A percentile compares a stretch with the other conserved stretches of the same genome.
Evolutionary conservation across 2,797 vertebrate species (phyloP).

Genomic region (Enteromius anoplus): DNA sequence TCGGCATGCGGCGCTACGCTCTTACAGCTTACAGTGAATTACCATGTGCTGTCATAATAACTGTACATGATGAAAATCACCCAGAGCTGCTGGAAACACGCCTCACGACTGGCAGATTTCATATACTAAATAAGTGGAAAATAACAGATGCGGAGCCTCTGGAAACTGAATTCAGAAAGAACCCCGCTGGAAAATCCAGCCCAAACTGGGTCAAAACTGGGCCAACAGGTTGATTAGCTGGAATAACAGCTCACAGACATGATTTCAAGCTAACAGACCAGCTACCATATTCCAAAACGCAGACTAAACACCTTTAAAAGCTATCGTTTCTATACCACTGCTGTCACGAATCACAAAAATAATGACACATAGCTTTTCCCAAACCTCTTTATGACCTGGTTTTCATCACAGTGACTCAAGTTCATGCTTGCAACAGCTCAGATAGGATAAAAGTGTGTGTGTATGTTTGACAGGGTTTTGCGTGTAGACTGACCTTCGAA

Average conservation of each 20-base stretch:
- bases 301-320: not conserved
- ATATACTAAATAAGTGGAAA: constrained; percentile 45
- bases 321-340: not conserved
- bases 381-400: not conserved
- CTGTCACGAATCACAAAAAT: not conserved
- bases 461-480: constrained; percentile 44
- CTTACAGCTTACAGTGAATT: constrained; percentile 66
- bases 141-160: constrained; percentile 15
- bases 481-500: constrained; percentile 30
- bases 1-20: constrained; percentile 21
- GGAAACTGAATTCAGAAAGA: constrained; percentile 40
- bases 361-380: not conserved
- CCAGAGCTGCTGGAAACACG: constrained; percentile 51
- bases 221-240: constrained; percentile 14
- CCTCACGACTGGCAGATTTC: constrained; percentile 54
- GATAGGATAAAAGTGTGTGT: not conserved
- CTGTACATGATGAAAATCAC: constrained; percentile 47
- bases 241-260: not conserved
- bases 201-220: not conserved
- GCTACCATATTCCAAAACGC: too few species aligned
- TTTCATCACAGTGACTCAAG: not conserved
- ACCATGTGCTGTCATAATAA: constrained; percentile 67
- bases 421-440: not conserved
- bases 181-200: not conserved
- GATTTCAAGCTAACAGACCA: not conserved